Evolutionary conservation across 1,140 invertebrate genomes (phyloP), one percentile per base, ranked within the genome.

Genomic region (Penaeus chinensis): DNA sequence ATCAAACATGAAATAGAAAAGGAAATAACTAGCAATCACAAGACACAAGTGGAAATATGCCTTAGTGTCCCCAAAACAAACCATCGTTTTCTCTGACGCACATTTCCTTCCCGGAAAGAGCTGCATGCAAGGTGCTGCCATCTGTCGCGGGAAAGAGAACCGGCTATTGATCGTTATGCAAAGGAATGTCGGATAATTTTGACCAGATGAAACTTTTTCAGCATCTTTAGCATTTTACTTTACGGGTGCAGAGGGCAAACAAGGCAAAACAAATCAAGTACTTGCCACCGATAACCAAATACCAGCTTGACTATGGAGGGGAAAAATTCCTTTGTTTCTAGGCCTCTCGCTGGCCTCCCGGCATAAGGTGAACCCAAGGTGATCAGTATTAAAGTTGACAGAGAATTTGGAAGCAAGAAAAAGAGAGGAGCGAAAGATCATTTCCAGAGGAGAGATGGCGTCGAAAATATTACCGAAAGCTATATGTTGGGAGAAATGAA

Each of bases 131-230:
- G 63, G 84, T 85, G 84, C 84, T 85, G 84, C 84, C 84, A 79
- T 66, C 84, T 85, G 66, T 82, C 20, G 62, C 2, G 84, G 37
- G 74, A 79, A 85, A 80, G 63, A 42, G 63, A 27, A 54, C 62
- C 62, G 20, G 27, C 84, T 85, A 85, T 85, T 85, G 84, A 85
- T 85, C 84, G 84, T 79, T 85, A 85, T 80, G 76, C 84, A 79
- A 85, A 85, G 77, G 84, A 80, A 85, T 66, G 76, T 61, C 47
- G 60, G 84, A 37, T 77, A 79, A 80, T 85, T 85, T 62, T 79
- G 32, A 85, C 54, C 63, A 63, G n/a, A 79, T 79, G 42, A 66
- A 80, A 66, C 54, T 85, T n/a, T 84, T 60, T 54, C 54, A 76
- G 47, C 65, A 24, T 78, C 32, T 79, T 62, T 66, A 32, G 11